Base-by-base conservation (phyloP, 2,888 invertebrate genomes). In the Timema podura region DNA sequence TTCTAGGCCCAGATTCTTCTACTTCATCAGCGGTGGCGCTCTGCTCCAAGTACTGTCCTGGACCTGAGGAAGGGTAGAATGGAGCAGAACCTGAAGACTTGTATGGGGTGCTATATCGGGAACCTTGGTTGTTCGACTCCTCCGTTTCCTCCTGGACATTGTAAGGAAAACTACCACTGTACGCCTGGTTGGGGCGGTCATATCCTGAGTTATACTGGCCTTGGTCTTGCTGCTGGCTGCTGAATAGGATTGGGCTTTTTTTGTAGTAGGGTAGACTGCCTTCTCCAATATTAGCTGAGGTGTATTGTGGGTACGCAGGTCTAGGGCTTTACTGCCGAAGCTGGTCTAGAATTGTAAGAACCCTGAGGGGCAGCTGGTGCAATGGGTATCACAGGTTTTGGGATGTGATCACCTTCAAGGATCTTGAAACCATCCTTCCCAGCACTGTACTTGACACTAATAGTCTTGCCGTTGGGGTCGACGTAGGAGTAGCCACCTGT, bases 401-500 rank as follows among this genome's bases (percentile, higher is more conserved):
- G 83, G 48, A 83, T 77, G 73, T 83, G 82, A 73, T 82, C 82
- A 15, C 82, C 83, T 76, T 84, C 82, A 61, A 84, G 74, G 49
- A 84, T 83, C 76, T 79, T 80, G 77, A 84, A 84, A 15, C 84
- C 84, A 74, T 84, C 83, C 75, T 83, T 83, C 6, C 78, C 78
- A 15, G 78, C 78, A 15, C 77, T 83, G 78, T 84, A 87, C 78
- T 86, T 89, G 16, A 89, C 85, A 51, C 86, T 86, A 73, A 89
- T 87, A 16, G 87, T 83, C 77, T 87, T 86, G 0, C 89, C 89
- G 69, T 79, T 86, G 0, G 89, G 89, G 72, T 89, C 89, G 72
- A 87, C 85, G 81, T 88, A 88, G 75, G 87, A 86, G 78, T 88
- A 88, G 0, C 85, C 85, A 0, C 89, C 89, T 1, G 86, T 85